phyloP scores from a whole-genome alignment of 2,797 vertebrate genomes.

The Tapirus indicus region DNA sequence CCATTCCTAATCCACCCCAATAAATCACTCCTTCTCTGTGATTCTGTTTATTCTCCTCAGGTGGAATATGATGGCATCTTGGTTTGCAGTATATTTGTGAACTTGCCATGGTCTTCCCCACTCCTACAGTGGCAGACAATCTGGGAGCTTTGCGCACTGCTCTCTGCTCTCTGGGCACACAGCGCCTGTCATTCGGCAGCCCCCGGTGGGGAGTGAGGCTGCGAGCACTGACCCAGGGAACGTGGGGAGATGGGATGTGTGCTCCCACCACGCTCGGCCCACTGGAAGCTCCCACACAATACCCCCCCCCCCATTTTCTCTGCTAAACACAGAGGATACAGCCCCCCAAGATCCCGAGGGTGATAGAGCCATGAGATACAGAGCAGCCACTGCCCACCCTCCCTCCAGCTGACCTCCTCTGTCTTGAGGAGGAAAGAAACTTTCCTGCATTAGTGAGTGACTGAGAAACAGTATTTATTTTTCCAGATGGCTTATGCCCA shows the following conservation, averaged over 20 bases:
- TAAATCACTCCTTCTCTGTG: not conserved
- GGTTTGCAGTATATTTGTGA: not conserved
- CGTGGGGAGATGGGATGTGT: not conserved
- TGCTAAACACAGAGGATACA: not conserved
- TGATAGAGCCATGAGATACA: too few species aligned
- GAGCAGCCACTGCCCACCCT: not conserved
- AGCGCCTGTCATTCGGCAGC: not conserved
- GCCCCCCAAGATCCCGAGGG: too few species aligned
- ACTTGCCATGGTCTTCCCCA: not conserved
- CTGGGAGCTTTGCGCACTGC: not conserved
- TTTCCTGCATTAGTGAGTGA: not conserved
- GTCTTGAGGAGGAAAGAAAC: not conserved
- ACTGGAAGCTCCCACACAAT: not conserved
- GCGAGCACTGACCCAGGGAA: too few species aligned
- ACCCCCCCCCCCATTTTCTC: not conserved
- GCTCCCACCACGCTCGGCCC: accelerated
- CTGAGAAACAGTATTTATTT: not conserved
- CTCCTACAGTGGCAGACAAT: not conserved
- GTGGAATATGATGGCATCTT: too few species aligned
- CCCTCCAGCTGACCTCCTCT: not conserved
- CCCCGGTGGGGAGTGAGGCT: accelerated
- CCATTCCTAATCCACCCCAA: too few species aligned
- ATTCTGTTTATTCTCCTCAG: too few species aligned
- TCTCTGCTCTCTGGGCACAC: not conserved
- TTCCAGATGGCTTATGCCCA: not conserved